Evolutionary conservation across 2,888 invertebrate species (phyloP).

Genomic region (Caenorhabditis drosophilae): DNA sequence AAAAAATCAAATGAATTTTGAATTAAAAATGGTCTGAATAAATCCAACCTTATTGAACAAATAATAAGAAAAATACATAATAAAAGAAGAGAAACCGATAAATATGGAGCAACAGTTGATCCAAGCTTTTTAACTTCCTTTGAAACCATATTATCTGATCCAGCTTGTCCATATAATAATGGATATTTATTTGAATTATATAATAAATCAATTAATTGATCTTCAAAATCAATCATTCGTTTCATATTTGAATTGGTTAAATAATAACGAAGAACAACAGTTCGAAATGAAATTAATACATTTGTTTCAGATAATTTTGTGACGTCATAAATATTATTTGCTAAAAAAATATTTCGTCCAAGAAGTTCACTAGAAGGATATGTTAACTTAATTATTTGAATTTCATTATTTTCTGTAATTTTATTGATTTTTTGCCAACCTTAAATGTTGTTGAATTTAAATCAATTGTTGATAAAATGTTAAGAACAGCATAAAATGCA

Average conservation of each 20-base stretch:
- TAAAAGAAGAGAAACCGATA: conserved; percentile 37
- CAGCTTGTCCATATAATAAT: conserved; percentile 41
- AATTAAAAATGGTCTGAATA: not conserved
- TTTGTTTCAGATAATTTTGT: conserved; percentile 20
- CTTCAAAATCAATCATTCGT: conserved; percentile 47
- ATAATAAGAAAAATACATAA: conserved; percentile 44
- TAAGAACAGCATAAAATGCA: conserved; percentile 43
- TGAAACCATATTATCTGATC: conserved; percentile 52
- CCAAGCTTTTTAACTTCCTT: conserved; percentile 50
- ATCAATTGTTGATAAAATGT: conserved; percentile 19
- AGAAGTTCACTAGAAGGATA: conserved; percentile 49
- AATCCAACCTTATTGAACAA: conserved; percentile 49
- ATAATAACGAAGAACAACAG: conserved; percentile 49
- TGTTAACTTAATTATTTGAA: too few species aligned
- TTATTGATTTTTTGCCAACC: too few species aligned
- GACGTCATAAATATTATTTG: conserved; percentile 50
- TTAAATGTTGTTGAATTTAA: not conserved
- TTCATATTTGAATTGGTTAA: conserved; percentile 37
- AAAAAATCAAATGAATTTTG: not conserved
- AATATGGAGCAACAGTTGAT: conserved; percentile 47
- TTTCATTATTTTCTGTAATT: conserved; percentile 1
- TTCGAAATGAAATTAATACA: conserved; percentile 21
- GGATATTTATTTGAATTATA: conserved; percentile 47
- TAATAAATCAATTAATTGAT: conserved; percentile 41
- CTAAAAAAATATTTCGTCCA: conserved; percentile 49